Evolutionary conservation across 2,113 vertebrate genomes (phyloP), one percentile per base, ranked within the genome.

Genomic region (Scomber colias): DNA sequence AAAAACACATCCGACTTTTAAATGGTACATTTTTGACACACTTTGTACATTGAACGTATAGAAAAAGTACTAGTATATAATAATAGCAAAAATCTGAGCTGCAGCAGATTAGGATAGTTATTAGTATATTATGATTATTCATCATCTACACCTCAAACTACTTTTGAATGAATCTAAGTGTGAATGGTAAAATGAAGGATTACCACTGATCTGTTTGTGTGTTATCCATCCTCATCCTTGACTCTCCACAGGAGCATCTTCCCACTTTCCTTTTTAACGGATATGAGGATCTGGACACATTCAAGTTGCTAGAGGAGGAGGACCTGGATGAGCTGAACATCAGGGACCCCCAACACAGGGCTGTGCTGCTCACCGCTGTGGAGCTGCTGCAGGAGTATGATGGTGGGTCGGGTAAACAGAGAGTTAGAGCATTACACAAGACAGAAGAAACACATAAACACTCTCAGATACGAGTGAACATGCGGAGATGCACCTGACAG

Each of bases 261-360:
- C 97, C 98, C 62, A 99, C 98, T 7, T 99, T 99, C 90, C 91
- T 99, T 11, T 97, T 99, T 77, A 99, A 99, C 54, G 98, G 97
- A 1, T 99, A 99, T 51, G 98, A 99, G 90, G 98, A 99, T 82
- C 87, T 99, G 88, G 97, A 99, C 83, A 99, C 98, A 2, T 99
- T 99, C 83, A 98, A 98, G 82, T 93, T 99, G 77, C 90, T 99
- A 81, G 98, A 99, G 88, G 97, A 99, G 83, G 97, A 99, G 85
- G 98, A 99, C 90, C 91, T 99, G 92, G 97, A 99, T 11, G 97
- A 99, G 89, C 91, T 99, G 83, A 97, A 98, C 72, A 99, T 99
- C 85, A 93, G 91, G 67, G 97, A 99, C 88, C 93, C 96, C 2
- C 96, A 97, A 60, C 97, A 99, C 89, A 94, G 97, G 90, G 97